These are phyloP conservation scores for Pararge aegeria DNA, from an alignment of 1,140 invertebrate genomes.

Conservation along the genomic window DNA sequence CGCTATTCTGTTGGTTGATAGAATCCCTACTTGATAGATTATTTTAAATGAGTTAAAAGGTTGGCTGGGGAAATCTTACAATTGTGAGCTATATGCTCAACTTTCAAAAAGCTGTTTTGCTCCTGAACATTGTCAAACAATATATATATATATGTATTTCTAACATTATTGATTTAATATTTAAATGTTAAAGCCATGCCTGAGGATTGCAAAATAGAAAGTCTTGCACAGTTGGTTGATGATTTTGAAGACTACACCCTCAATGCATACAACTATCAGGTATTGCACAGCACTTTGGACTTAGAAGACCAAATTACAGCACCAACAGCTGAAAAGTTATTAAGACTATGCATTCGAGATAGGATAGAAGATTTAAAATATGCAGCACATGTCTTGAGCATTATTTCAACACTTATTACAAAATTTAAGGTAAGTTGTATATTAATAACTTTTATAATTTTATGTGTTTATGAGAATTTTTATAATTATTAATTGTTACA, in stretches of 20 bases:
- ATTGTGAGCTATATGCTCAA: too few species aligned
- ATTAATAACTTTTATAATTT: too few species aligned
- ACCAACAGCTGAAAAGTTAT: conserved; percentile 38
- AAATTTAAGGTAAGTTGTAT: conserved; percentile 57
- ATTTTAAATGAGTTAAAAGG: too few species aligned
- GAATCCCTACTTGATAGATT: too few species aligned
- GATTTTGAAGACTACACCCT: conserved; percentile 37
- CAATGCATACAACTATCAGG: conserved; percentile 38
- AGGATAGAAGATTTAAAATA: conserved; percentile 48
- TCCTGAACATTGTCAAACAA: too few species aligned
- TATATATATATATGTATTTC: too few species aligned
- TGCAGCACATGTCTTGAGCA: conserved; percentile 40
- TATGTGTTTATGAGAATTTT: background rate
- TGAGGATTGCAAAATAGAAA: conserved; percentile 30
- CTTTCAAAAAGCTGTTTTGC: too few species aligned
- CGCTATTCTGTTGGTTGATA: too few species aligned
- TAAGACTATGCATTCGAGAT: conserved; percentile 48
- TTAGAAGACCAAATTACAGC: conserved; percentile 27
- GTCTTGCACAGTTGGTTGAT: conserved; percentile 35
- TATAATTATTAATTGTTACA: conserved; percentile 9
- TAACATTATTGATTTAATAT: background rate
- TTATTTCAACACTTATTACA: conserved; percentile 44
- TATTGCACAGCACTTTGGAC: conserved; percentile 44
- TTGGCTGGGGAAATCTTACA: too few species aligned
- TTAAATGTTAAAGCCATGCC: conserved; percentile 41